These are phyloP conservation scores for Falco naumanni DNA, from an alignment of 2,797 vertebrate species.

Conservation along the genomic window DNA sequence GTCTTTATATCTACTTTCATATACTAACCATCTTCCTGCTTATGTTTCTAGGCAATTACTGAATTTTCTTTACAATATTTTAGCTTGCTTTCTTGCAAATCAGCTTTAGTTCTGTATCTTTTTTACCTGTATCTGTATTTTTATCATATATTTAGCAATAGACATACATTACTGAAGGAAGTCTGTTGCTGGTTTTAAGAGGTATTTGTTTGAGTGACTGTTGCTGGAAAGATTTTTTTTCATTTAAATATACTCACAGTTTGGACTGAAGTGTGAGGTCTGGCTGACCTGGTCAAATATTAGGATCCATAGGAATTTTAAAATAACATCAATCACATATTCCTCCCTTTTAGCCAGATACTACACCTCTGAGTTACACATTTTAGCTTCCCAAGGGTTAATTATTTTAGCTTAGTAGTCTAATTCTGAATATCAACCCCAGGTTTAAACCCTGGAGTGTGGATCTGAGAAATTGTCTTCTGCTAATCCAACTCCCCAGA, in stretches of 20 bases:
- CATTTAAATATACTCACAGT: not conserved
- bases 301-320: not conserved
- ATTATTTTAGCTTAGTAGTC: conserved; percentile 69
- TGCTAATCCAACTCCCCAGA: conserved; percentile 79
- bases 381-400: conserved; percentile 65
- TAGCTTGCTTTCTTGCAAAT: not conserved
- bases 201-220: not conserved
- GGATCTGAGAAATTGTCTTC: conserved; percentile 84
- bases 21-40: not conserved
- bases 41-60: not conserved
- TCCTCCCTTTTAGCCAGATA: not conserved
- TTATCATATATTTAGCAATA: not conserved
- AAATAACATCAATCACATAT: not conserved
- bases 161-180: not conserved
- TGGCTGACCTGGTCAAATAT: not conserved
- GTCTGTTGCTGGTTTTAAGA: not conserved
- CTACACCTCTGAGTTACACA: not conserved
- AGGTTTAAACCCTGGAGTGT: conserved; percentile 78
- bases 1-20: not conserved
- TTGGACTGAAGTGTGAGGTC: not conserved
- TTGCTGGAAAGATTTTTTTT: not conserved
- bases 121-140: not conserved
- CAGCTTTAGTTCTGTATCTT: not conserved
- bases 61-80: not conserved
- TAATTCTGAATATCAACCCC: conserved; percentile 67